Evolutionary conservation across 64 coral and sea anemone genomes (phyloP).

Genomic region (Montipora capricornis): DNA sequence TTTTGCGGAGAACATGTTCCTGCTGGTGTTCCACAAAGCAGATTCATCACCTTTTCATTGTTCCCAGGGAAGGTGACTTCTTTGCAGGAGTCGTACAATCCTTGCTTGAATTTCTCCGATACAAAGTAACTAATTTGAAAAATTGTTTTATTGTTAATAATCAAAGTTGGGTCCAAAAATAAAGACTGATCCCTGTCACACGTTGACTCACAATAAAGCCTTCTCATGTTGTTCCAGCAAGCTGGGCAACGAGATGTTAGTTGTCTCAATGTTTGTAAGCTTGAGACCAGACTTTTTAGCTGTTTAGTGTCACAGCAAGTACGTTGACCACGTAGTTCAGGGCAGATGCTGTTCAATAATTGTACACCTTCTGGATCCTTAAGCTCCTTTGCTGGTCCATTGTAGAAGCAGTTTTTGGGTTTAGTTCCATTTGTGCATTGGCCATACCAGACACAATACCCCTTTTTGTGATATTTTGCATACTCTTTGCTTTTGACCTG

Average conservation of each 20-base stretch:
- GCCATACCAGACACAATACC: conserved; percentile 95
- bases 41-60: conserved; percentile 80
- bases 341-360: conserved; percentile 68
- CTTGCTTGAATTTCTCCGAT: conserved; percentile 59
- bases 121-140: conserved; percentile 78
- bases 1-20: conserved; percentile 67
- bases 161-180: conserved; percentile 59
- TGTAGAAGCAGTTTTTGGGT: conserved; percentile 82
- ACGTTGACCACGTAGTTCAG: conserved; percentile 46
- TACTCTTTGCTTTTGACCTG: conserved; percentile 23
- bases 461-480: conserved; percentile 73
- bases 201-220: conserved; percentile 77
- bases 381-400: conserved; percentile 81
- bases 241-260: conserved; percentile 76
- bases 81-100: conserved; percentile 88
- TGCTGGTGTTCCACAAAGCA: conserved; percentile 77
- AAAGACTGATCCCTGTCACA: conserved; percentile 87
- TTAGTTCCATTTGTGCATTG: conserved; percentile 44
- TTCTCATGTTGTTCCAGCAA: conserved; percentile 89
- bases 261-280: conserved; percentile 65
- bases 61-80: conserved; percentile 87
- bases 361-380: conserved; percentile 24
- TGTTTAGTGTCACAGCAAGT: conserved; percentile 82
- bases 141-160: too few relatives aligned
- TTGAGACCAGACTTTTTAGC: conserved; percentile 29